Conservation (phyloP, 2,888 invertebrate species). For the Harpagoxenus sublaevis region DNA sequence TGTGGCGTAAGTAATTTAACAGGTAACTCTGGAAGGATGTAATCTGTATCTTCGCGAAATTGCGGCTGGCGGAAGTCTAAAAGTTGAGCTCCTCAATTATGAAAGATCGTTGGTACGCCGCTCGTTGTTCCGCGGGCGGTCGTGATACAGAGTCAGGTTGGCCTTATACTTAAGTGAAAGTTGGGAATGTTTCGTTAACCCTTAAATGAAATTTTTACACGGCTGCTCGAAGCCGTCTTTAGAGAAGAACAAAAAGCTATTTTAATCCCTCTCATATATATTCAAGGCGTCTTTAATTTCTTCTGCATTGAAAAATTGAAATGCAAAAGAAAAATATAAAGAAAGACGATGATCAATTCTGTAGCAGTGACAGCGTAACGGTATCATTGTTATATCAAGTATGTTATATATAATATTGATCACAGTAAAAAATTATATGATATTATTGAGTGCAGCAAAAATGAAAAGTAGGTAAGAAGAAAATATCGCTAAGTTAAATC, state of each 20-base stretch:
- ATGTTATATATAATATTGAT: neutral
- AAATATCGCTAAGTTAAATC: neutral
- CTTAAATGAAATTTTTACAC: constrained; percentile 48
- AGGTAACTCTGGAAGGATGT: constrained; percentile 50
- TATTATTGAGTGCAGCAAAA: neutral
- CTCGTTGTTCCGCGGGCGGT: constrained; percentile 40
- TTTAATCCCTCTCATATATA: constrained; percentile 18
- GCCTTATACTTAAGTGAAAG: constrained; percentile 44
- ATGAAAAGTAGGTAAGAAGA: neutral
- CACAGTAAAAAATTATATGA: neutral
- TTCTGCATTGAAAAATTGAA: neutral
- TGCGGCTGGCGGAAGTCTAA: constrained; percentile 53
- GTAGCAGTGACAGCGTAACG: neutral
- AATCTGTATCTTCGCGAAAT: constrained; percentile 55
- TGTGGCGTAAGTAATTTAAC: constrained; percentile 50
- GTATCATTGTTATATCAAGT: neutral
- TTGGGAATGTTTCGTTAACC: constrained; percentile 40
- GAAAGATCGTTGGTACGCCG: constrained; percentile 51
- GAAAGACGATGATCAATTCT: constrained; percentile 6
- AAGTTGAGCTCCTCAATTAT: constrained; percentile 57
- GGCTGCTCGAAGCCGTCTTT: neutral
- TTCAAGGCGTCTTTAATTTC: constrained; percentile 10
- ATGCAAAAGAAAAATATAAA: neutral
- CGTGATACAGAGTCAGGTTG: constrained; percentile 34
- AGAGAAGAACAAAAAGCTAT: neutral